These are phyloP conservation scores for Troilus luridus DNA, from an alignment of 2,888 invertebrate species.

Conservation along the genomic window DNA sequence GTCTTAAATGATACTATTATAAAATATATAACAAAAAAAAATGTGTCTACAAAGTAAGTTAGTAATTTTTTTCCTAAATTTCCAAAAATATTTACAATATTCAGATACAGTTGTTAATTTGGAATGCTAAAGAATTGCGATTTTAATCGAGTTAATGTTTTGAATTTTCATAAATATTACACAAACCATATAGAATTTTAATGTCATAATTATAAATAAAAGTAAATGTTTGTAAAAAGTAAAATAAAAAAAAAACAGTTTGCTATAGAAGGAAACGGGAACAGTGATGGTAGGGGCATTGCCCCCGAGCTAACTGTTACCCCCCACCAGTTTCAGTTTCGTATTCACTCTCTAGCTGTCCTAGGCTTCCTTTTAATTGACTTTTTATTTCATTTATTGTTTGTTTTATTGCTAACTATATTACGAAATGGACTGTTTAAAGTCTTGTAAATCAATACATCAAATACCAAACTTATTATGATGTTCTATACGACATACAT, in stretches of 20 bases:
- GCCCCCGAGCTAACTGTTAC: slow-evolving; percentile 57
- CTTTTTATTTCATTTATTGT: slow-evolving; percentile 38
- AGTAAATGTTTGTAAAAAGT: not conserved
- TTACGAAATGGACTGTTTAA: not conserved
- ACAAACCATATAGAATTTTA: too few species aligned
- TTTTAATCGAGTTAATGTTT: not conserved
- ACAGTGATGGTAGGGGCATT: slow-evolving; percentile 53
- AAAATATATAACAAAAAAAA: too few species aligned
- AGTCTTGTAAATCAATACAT: not conserved
- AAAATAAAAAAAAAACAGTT: slow-evolving; percentile 41
- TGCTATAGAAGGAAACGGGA: slow-evolving; percentile 35
- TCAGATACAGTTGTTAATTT: too few species aligned
- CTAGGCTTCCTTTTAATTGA: not conserved
- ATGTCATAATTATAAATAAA: not conserved
- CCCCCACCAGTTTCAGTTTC: slow-evolving; percentile 51
- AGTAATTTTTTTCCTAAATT: too few species aligned
- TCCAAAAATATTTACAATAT: too few species aligned
- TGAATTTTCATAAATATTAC: not conserved
- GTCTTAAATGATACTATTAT: too few species aligned
- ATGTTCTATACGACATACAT: too few species aligned
- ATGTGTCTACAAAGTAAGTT: too few species aligned
- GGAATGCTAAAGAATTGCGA: too few species aligned
- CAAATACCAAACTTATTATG: too few species aligned
- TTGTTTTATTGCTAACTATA: not conserved
- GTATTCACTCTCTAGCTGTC: slow-evolving; percentile 48